Base-by-base conservation (phyloP, 2,113 vertebrate genomes). In the Delphinapterus leucas region DNA sequence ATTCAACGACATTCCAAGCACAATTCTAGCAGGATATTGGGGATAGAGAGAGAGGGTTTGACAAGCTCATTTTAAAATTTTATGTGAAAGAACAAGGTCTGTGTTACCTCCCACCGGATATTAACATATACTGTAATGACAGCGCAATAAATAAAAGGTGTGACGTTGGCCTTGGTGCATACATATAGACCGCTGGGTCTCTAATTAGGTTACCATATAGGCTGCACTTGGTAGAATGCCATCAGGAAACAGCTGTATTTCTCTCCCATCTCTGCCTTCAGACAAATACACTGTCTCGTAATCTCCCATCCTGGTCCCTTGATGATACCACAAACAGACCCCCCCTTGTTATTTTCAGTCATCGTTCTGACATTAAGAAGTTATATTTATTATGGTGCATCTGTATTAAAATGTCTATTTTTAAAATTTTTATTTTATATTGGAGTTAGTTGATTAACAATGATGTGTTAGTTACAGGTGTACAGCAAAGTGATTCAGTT, bases 11-110 rank as follows among this genome's bases (percentile, higher is more conserved):
- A 58, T 95, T 84, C 53, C 63, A 92, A 58, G 44, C 23, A 65
- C 33, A 79, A 55, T 84, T 92, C 53, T 47, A 47, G 31, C 18
- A 84, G 36, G 31, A 47, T 84, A 55, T 21, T 6, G 9, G 49
- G 28, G 12, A 10, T 14, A 71, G 15, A 41, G 17, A 44, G 8
- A 68, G 23, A 74, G 23, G 17, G 14, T 53, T 71, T 84, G 61
- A 83, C 61, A 84, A 88, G 31, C 31, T 88, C 53, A 71, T 88
- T 88, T 88, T 92, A 38, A 76, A 84, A 71, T 92, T 88, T 77
- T 79, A 38, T 73, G 18, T 77, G 26, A 61, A 92, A 88, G n/a
- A 70, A 88, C 36, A 77, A 84, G 44, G 14, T 71, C 44, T 92
- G 31, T 84, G 84, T 41, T 84, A 26, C 55, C 67, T 74, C 38